Conservation (phyloP, 2,888 invertebrate genomes). For the Archips crataeganus region DNA sequence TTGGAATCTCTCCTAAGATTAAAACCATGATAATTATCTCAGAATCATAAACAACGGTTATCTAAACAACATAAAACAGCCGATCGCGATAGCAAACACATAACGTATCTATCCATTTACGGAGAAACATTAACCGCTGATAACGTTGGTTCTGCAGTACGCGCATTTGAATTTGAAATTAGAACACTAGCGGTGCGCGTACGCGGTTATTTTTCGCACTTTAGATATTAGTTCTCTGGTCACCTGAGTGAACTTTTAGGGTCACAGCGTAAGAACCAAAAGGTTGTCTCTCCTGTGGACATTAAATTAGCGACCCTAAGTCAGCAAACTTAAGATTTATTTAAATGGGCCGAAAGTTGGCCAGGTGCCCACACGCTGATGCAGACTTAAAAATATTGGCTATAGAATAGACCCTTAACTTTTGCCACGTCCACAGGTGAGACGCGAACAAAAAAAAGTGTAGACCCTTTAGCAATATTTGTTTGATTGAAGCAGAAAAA, state of each 20-base stretch:
- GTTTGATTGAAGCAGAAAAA: no score
- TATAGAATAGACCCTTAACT: no score
- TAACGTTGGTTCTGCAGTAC: constrained; percentile 43
- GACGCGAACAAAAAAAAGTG: no score
- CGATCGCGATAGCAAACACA: constrained; percentile 36
- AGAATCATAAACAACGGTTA: constrained; percentile 27
- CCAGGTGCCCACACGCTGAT: no score
- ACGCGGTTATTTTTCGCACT: background rate
- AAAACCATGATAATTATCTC: constrained; percentile 25
- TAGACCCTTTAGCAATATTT: no score
- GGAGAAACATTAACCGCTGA: constrained; percentile 35
- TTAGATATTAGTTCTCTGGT: background rate
- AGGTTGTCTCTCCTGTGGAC: no score
- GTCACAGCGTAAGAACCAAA: no score
- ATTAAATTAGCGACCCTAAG: no score
- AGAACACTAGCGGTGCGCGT: background rate
- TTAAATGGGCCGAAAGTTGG: no score
- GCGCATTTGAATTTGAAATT: constrained; percentile 51
- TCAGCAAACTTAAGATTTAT: no score
- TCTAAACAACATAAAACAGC: constrained; percentile 26
- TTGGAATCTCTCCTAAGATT: constrained; percentile 10
- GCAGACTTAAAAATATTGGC: no score
- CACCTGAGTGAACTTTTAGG: background rate
- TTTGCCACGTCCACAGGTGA: no score
- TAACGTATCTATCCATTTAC: constrained; percentile 38